These are phyloP conservation scores for Mactra quadrangularis DNA, from an alignment of 1,140 invertebrate genomes.

Conservation along the genomic window DNA sequence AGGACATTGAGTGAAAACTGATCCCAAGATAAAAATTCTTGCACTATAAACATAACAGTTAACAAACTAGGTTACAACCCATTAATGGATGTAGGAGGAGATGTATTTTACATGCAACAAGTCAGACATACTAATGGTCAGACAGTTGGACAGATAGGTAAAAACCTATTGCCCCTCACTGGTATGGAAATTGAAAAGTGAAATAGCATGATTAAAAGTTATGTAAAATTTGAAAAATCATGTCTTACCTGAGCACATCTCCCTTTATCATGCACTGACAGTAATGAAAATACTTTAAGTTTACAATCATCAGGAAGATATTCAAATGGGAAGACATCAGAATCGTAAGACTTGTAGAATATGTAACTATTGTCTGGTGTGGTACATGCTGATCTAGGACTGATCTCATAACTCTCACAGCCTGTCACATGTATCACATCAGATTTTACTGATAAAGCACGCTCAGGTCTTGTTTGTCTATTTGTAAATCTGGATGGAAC, in stretches of 20 bases:
- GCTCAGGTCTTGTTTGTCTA: too few species aligned
- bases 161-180: too few species aligned
- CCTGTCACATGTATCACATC: background rate
- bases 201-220: too few species aligned
- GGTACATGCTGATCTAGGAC: background rate
- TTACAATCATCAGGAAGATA: slow-evolving; percentile 77
- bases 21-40: too few species aligned
- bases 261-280: slow-evolving; percentile 76
- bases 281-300: slow-evolving; percentile 78
- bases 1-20: too few species aligned
- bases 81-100: too few species aligned
- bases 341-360: background rate
- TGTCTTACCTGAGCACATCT: slow-evolving; percentile 53
- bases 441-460: background rate
- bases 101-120: too few species aligned
- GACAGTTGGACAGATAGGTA: too few species aligned
- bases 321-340: slow-evolving; percentile 74
- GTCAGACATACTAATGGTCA: too few species aligned
- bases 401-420: background rate
- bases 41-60: too few species aligned
- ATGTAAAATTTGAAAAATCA: background rate
- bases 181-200: too few species aligned
- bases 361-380: background rate
- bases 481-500: background rate
- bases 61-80: too few species aligned